These are phyloP conservation scores for Lampris incognitus DNA, from an alignment of 2,113 vertebrate species.

Conservation along the genomic window DNA sequence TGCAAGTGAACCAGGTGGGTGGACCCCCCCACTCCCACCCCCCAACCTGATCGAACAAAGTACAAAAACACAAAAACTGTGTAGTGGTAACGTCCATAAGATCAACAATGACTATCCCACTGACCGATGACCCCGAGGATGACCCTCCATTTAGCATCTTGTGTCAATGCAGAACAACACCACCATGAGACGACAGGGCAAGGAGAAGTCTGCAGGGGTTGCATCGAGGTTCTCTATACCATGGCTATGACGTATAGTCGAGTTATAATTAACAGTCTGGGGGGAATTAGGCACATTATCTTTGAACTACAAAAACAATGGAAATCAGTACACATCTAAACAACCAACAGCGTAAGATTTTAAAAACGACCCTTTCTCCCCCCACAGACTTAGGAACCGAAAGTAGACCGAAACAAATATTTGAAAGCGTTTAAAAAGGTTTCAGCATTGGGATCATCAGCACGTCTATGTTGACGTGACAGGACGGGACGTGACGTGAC, in stretches of 20 bases:
- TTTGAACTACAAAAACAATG: slow-evolving; percentile 26
- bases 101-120: too few species aligned
- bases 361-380: slow-evolving; percentile 14
- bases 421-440: neutral
- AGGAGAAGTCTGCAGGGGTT: slow-evolving; percentile 26
- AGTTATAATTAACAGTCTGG: slow-evolving; percentile 65
- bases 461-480: neutral
- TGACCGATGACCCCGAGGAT: too few species aligned
- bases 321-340: slow-evolving; percentile 1
- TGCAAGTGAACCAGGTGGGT: too few species aligned
- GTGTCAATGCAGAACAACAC: neutral
- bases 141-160: neutral
- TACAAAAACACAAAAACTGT: too few species aligned
- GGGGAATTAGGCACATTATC: slow-evolving; percentile 63
- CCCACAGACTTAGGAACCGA: neutral
- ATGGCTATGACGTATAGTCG: slow-evolving; percentile 57
- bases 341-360: neutral
- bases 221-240: slow-evolving; percentile 42
- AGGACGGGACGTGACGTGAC: neutral
- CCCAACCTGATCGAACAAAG: too few species aligned
- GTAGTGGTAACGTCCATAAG: too few species aligned
- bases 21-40: too few species aligned
- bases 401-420: slow-evolving; percentile 12
- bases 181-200: slow-evolving; percentile 3
- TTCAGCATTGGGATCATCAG: slow-evolving; percentile 7